Conservation (phyloP, 2,113 vertebrate genomes). For the Galeopterus variegatus region DNA sequence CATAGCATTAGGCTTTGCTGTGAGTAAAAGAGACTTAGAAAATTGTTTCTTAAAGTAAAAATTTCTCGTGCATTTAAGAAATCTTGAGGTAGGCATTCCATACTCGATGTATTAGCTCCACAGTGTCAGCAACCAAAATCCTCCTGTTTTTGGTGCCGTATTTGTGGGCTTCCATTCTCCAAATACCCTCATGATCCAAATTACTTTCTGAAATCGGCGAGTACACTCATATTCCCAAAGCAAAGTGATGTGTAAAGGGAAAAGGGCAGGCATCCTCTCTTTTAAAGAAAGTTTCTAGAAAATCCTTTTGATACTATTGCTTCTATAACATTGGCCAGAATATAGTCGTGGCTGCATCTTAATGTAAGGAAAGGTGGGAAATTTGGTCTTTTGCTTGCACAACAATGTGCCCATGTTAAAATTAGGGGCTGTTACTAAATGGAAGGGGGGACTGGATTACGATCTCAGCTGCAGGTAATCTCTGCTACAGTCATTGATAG, state of each 20-base stretch:
- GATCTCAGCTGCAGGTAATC: not conserved
- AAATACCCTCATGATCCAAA: not conserved
- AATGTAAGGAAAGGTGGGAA: not conserved
- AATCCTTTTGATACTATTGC: not conserved
- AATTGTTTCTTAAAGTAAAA: not conserved
- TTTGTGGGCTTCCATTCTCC: not conserved
- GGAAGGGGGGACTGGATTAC: not conserved
- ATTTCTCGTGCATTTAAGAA: not conserved
- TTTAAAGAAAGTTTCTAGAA: not conserved
- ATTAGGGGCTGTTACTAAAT: not conserved
- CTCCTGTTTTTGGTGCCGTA: not conserved
- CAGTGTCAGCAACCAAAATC: not conserved
- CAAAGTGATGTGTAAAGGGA: not conserved
- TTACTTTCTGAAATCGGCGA: not conserved
- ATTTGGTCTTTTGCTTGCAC: not conserved
- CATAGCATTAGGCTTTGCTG: not conserved
- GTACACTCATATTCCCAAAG: not conserved
- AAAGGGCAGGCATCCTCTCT: not conserved
- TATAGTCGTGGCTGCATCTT: not conserved
- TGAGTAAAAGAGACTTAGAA: not conserved
- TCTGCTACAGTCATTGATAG: not conserved
- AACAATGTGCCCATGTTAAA: not conserved
- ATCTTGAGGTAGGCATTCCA: not conserved
- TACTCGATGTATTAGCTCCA: not conserved
- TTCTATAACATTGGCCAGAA: not conserved